These are phyloP conservation scores for Lasiommata megera DNA, from an alignment of 2,888 invertebrate species.

Conservation along the genomic window DNA sequence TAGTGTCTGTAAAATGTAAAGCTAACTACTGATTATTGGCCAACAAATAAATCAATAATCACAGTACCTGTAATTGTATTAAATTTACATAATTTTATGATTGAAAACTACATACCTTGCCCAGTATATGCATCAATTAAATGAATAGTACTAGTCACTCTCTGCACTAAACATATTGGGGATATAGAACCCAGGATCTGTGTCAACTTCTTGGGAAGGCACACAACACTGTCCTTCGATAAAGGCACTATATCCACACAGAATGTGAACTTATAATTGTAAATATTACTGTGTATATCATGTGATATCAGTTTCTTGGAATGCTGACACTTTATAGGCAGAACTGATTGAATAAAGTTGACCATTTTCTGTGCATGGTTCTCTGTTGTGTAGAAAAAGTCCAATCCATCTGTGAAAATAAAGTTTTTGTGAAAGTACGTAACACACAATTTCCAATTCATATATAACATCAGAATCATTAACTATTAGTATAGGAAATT, in stretches of 20 bases:
- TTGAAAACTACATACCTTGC: constrained; percentile 81
- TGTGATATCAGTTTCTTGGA: constrained; percentile 98
- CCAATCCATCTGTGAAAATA: constrained; percentile 88
- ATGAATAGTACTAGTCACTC: constrained; percentile 94
- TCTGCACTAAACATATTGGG: constrained; percentile 92
- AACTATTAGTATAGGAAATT: too few species aligned
- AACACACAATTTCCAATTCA: neutral
- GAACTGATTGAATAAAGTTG: constrained; percentile 93
- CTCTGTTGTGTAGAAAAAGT: constrained; percentile 96
- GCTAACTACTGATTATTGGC: too few species aligned
- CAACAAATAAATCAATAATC: too few species aligned
- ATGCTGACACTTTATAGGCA: constrained; percentile 93
- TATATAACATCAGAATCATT: too few species aligned
- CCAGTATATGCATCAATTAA: constrained; percentile 95
- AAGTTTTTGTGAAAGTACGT: neutral
- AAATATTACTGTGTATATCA: constrained; percentile 97
- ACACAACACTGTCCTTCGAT: constrained; percentile 96
- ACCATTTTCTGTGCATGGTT: constrained; percentile 96
- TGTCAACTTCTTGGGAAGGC: constrained; percentile 92
- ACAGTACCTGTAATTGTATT: neutral
- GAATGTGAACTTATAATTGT: constrained; percentile 97
- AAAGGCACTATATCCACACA: constrained; percentile 97
- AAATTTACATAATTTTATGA: too few species aligned
- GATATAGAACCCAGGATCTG: constrained; percentile 94
- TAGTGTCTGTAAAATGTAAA: too few species aligned